Evolutionary conservation across 2,888 invertebrate genomes (phyloP).

Genomic region (Notocelia uddmanniana): DNA sequence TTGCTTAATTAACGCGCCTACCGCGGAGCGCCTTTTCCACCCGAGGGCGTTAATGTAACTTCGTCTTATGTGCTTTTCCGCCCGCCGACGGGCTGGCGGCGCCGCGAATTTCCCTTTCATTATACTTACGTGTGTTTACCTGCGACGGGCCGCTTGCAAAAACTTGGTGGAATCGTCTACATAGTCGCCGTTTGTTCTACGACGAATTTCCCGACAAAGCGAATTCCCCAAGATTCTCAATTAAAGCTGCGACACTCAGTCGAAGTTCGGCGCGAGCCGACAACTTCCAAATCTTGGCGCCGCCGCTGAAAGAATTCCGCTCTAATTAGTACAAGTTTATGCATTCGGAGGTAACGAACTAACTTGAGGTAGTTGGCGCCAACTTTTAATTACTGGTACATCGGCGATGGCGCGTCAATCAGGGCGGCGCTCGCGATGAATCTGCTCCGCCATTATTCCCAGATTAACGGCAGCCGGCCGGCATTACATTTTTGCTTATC

Average conservation of each 20-base stretch:
- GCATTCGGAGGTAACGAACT: conserved; percentile 70
- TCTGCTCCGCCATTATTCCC: conserved; percentile 57
- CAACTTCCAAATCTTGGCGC: conserved; percentile 80
- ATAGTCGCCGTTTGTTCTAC: conserved; percentile 68
- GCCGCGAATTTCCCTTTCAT: conserved; percentile 44
- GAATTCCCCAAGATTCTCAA: conserved; percentile 82
- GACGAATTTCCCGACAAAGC: conserved; percentile 75
- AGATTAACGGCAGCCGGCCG: conserved; percentile 63
- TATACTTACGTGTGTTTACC: conserved; percentile 45
- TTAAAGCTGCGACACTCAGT: conserved; percentile 80
- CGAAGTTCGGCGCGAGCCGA: conserved; percentile 67
- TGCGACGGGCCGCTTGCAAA: conserved; percentile 53
- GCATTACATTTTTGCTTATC: conserved; percentile 68
- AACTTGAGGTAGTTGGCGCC: conserved; percentile 60
- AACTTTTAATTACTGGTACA: conserved; percentile 79
- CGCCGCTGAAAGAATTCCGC: conserved; percentile 79
- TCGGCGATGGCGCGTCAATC: conserved; percentile 55
- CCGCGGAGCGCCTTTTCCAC: conserved; percentile 52
- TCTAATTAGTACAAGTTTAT: conserved; percentile 84
- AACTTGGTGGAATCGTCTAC: conserved; percentile 63
- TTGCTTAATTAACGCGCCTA: conserved; percentile 78
- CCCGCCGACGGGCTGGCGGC: conserved; percentile 31
- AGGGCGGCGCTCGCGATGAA: conserved; percentile 44
- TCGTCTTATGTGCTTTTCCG: conserved; percentile 59
- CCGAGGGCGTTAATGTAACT: conserved; percentile 55